Percentiles rank a stretch among this genome's conserved stretches.
These are phyloP conservation scores for Phasianus colchicus DNA, from an alignment of 2,113 vertebrate genomes.

Conservation along the genomic window DNA sequence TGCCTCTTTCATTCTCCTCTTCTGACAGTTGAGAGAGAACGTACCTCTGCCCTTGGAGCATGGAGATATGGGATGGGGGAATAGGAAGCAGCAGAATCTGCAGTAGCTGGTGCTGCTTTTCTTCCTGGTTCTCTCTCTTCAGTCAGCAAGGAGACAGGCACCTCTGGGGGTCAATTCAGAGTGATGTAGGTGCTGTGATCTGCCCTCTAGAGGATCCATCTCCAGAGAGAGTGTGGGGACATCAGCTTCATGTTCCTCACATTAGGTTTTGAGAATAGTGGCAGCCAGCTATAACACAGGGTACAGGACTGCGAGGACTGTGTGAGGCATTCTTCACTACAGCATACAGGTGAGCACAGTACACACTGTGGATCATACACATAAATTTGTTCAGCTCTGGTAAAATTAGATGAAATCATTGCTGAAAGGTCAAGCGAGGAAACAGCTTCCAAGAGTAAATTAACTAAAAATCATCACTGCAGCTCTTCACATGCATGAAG, in stretches of 20 bases:
- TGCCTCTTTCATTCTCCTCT: neutral
- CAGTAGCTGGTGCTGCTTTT: neutral
- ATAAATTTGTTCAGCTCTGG: neutral
- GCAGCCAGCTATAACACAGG: neutral
- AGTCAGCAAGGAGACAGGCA: neutral
- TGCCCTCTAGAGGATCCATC: neutral
- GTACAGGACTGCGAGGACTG: neutral
- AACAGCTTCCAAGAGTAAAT: neutral
- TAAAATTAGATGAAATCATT: neutral
- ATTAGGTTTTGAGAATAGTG: neutral
- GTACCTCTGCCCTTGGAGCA: neutral
- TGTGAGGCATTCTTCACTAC: neutral
- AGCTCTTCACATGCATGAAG: neutral
- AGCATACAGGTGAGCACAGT: neutral
- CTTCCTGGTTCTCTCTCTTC: neutral
- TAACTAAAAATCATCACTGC: neutral
- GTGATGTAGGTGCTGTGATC: neutral
- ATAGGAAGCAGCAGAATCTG: neutral
- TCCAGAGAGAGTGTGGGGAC: neutral
- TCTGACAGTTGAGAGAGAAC: neutral
- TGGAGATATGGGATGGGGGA: neutral
- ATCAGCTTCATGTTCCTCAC: neutral
- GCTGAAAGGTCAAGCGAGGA: neutral
- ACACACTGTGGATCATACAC: neutral
- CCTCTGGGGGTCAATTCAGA: neutral